These are phyloP conservation scores for Galagoides demidoff DNA, from an alignment of 2,797 vertebrate species.

Conservation along the genomic window DNA sequence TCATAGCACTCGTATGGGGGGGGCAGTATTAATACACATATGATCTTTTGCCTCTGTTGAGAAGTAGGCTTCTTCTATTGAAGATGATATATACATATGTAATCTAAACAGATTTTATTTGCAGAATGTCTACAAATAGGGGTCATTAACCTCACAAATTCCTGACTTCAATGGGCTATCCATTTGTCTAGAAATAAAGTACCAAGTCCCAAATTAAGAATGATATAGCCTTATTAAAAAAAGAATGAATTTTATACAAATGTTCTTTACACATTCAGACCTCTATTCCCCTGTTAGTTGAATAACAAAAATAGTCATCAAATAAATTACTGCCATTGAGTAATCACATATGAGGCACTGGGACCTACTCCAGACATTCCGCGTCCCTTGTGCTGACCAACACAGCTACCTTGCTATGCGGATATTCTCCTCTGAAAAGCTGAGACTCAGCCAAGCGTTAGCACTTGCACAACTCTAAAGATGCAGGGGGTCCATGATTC, in stretches of 20 bases:
- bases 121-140: not conserved
- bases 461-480: not conserved
- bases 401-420: not conserved
- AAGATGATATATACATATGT: not conserved
- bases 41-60: not conserved
- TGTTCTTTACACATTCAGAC: not conserved
- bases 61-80: not conserved
- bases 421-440: not conserved
- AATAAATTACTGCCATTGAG: not conserved
- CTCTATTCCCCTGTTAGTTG: not conserved
- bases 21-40: not conserved
- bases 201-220: not conserved
- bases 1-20: not conserved
- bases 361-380: not conserved
- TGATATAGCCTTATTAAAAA: not conserved
- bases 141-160: not conserved
- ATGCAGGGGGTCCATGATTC: not conserved
- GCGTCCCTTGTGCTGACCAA: rapidly evolving
- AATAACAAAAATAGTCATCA: not conserved
- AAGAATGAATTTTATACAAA: not conserved
- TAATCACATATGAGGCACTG: too few species aligned
- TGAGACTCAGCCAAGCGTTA: not conserved
- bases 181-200: not conserved
- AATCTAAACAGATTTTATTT: not conserved
- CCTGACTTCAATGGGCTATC: not conserved